Evolutionary conservation across 1,140 invertebrate species (phyloP).

Genomic region (Aethina tumida): DNA sequence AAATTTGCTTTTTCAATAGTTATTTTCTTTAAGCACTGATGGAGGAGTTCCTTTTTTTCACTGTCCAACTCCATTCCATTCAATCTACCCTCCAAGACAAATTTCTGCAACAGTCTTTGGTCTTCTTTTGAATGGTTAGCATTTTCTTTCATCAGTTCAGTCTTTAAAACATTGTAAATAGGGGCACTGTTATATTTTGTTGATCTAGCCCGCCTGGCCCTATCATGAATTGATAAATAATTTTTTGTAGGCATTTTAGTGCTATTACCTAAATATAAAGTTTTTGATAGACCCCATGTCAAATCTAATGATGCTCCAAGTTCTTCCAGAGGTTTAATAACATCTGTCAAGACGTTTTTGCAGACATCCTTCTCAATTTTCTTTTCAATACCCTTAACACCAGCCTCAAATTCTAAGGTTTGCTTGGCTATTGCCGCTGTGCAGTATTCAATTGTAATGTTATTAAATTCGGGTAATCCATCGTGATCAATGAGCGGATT

Average conservation of each 20-base stretch:
- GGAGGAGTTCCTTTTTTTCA: slow-evolving; percentile 39
- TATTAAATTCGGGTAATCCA: slow-evolving; percentile 68
- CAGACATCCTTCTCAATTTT: slow-evolving; percentile 39
- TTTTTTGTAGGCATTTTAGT: slow-evolving; percentile 66
- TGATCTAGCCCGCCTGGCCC: slow-evolving; percentile 53
- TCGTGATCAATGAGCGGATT: slow-evolving; percentile 63
- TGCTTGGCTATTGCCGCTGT: slow-evolving; percentile 71
- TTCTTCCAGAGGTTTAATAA: slow-evolving; percentile 71
- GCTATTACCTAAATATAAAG: slow-evolving; percentile 69
- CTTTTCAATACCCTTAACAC: slow-evolving; percentile 54
- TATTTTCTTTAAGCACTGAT: slow-evolving; percentile 38
- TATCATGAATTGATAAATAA: slow-evolving; percentile 63
- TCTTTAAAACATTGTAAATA: slow-evolving; percentile 59
- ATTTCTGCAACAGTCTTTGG: slow-evolving; percentile 65
- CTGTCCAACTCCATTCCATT: slow-evolving; percentile 57
- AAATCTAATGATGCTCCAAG: slow-evolving; percentile 60
- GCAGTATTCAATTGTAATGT: slow-evolving; percentile 72
- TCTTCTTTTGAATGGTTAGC: slow-evolving; percentile 51
- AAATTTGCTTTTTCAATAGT: slow-evolving; percentile 47
- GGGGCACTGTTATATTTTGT: slow-evolving; percentile 55
- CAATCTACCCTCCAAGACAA: slow-evolving; percentile 66
- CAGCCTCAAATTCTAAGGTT: slow-evolving; percentile 72
- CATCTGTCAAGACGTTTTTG: slow-evolving; percentile 55
- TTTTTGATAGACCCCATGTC: slow-evolving; percentile 80
- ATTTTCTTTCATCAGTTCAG: slow-evolving; percentile 40